Percentiles rank a stretch among this genome's conserved stretches.
These are phyloP conservation scores for Adineta ricciae DNA, from an alignment of 2,888 invertebrate genomes.

Conservation along the genomic window DNA sequence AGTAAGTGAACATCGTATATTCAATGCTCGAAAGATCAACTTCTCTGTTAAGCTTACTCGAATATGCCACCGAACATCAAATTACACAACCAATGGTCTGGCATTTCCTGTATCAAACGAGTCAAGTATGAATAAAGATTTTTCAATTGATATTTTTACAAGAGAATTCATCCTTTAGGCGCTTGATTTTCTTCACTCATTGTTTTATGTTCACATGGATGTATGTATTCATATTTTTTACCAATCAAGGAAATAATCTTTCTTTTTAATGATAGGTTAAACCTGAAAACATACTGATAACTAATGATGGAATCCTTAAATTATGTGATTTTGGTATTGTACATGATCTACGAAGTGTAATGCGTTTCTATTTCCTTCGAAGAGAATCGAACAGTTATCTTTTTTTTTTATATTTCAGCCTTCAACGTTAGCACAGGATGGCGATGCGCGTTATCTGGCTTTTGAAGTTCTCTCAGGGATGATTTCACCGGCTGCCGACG, in stretches of 20 bases:
- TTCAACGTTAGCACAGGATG: constrained; percentile 56
- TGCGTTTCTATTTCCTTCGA: neutral
- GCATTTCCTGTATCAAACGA: constrained; percentile 35
- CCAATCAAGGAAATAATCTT: neutral
- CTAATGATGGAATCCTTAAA: constrained; percentile 60
- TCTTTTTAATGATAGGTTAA: constrained; percentile 52
- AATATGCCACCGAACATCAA: neutral
- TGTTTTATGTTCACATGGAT: constrained; percentile 11
- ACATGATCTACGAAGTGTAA: constrained; percentile 56
- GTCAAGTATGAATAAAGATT: neutral
- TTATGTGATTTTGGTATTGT: constrained; percentile 67
- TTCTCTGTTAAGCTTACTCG: constrained; percentile 16
- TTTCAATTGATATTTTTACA: neutral
- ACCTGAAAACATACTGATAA: constrained; percentile 65
- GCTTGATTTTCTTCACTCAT: constrained; percentile 13
- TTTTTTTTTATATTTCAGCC: constrained; percentile 41
- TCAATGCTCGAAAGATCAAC: neutral
- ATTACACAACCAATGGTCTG: neutral
- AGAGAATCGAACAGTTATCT: neutral
- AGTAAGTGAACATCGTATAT: constrained; percentile 38
- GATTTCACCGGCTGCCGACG: constrained; percentile 61
- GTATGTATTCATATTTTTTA: neutral
- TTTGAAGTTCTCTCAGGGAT: constrained; percentile 60
- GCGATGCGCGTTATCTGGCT: constrained; percentile 67
- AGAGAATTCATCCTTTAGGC: neutral